Percentiles rank a stretch among this genome's conserved stretches.
phyloP scores from a whole-genome alignment of 2,797 vertebrate genomes.

The Tokudaia muenninki region DNA sequence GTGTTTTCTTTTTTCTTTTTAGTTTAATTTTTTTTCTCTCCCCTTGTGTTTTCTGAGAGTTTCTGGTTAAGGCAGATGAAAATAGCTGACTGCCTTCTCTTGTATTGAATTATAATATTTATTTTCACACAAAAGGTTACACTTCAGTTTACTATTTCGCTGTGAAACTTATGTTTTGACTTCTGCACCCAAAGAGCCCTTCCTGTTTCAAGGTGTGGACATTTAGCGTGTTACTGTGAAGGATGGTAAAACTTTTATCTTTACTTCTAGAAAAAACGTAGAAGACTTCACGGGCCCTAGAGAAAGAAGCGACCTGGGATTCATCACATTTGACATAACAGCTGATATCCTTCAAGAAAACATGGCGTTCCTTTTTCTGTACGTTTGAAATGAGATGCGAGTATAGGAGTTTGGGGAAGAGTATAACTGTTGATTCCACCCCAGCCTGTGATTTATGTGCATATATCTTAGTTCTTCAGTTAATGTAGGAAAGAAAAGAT shows the following conservation, averaged over 20 bases:
- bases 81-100: not conserved
- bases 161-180: not conserved
- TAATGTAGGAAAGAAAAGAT: not conserved
- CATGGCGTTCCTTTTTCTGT: not conserved
- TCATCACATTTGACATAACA: conserved; percentile 96
- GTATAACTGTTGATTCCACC: not conserved
- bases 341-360: conserved; percentile 96
- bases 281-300: conserved; percentile 98
- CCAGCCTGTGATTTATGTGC: not conserved
- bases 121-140: not conserved
- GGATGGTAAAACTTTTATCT: conserved; percentile 65
- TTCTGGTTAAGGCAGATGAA: not conserved
- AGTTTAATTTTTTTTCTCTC: not conserved
- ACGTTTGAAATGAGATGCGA: not conserved
- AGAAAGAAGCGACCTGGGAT: conserved; percentile 97
- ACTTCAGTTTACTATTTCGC: not conserved
- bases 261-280: conserved; percentile 95
- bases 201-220: not conserved
- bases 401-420: not conserved
- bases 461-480: not conserved
- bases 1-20: not conserved
- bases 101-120: not conserved
- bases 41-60: not conserved
- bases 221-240: conserved; percentile 57
- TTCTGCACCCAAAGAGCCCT: not conserved